Evolutionary conservation across 2,113 vertebrate species (phyloP), one percentile per base, ranked within the genome.

Genomic region (Syngnathus typhle): DNA sequence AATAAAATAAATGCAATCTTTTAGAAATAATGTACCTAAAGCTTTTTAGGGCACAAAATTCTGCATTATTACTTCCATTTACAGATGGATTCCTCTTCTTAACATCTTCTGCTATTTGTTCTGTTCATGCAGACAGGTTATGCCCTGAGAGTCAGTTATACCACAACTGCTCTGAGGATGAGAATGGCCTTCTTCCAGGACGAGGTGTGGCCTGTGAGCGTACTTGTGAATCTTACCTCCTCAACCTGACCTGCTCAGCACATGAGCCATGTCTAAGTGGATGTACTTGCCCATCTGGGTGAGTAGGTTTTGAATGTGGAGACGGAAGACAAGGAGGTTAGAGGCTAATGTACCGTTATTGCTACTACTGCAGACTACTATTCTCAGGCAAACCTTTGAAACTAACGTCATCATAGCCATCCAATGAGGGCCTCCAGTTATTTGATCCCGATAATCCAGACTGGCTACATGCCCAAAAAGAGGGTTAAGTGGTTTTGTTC

Each of bases 161-260:
- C 56, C 82, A 93, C 66, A 95, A 95, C 85, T 99, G 96, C 85
- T 93, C 91, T 10, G 87, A 89, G 46, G 80, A 72, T 2, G 78
- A 80, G 10, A 66, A 78, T 0, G 79, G 86, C 61, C 73, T 82
- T 0, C 81, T 82, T 37, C 71, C 89, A 32, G 92, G 83, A 80
- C 91, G 89, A 75, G 90, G 89, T 36, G 74, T 90, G 78, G 85
- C 88, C 72, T 93, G 92, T 69, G 94, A 95, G 76, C 90, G 85
- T 69, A 96, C 95, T 0, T 99, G 96, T 74, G 95, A 97, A 74
- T 94, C 96, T 44, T 92, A 93, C 79, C 91, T 97, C 76, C 89
- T 99, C 52, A 98, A 98, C 83, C 87, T 98, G 76, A 94, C 95
- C 55, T 80, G 93, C 67, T 88, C 94, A 2, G 68, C 88, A 27